Evolutionary conservation across 2,888 invertebrate genomes (phyloP).

Genomic region (Elmis aenea): DNA sequence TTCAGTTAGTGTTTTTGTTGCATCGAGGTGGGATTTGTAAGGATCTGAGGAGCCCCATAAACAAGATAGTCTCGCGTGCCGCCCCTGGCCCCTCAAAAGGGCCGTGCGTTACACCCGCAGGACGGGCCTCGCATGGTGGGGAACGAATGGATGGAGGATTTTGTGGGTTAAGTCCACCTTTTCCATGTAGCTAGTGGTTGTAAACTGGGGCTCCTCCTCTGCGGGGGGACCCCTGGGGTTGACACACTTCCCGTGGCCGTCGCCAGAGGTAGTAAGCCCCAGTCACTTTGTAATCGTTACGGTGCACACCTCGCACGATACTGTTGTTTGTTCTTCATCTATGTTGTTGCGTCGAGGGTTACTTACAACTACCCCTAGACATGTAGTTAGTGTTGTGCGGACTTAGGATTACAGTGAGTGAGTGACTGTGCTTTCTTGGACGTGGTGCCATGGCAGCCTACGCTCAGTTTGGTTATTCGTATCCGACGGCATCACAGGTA

Average conservation of each 20-base stretch:
- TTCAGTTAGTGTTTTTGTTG: constrained; percentile 49
- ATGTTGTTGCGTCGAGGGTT: constrained; percentile 35
- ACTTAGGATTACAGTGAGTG: constrained; percentile 31
- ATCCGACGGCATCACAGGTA: constrained; percentile 91
- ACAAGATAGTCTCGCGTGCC: constrained; percentile 46
- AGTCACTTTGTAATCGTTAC: constrained; percentile 45
- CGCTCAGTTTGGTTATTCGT: constrained; percentile 88
- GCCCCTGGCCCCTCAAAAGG: constrained; percentile 31
- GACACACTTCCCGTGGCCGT: constrained; percentile 38
- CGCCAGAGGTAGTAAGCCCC: constrained; percentile 35
- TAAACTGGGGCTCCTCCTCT: constrained; percentile 31
- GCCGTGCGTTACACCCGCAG: constrained; percentile 26
- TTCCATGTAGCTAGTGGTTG: constrained; percentile 41
- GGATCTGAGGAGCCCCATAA: constrained; percentile 48
- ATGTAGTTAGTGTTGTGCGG: constrained; percentile 34
- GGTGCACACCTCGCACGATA: constrained; percentile 36
- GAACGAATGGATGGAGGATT: constrained; percentile 31
- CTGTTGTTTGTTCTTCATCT: constrained; percentile 29
- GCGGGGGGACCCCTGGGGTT: constrained; percentile 31
- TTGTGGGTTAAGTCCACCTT: constrained; percentile 32
- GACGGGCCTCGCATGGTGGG: constrained; percentile 30
- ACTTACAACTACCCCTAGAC: constrained; percentile 23
- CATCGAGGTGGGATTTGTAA: constrained; percentile 48
- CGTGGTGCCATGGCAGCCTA: constrained; percentile 65
- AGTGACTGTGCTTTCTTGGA: constrained; percentile 15